These are phyloP conservation scores for Mesorhabditis sp. DNA, from an alignment of 2,888 invertebrate species.

Conservation along the genomic window DNA sequence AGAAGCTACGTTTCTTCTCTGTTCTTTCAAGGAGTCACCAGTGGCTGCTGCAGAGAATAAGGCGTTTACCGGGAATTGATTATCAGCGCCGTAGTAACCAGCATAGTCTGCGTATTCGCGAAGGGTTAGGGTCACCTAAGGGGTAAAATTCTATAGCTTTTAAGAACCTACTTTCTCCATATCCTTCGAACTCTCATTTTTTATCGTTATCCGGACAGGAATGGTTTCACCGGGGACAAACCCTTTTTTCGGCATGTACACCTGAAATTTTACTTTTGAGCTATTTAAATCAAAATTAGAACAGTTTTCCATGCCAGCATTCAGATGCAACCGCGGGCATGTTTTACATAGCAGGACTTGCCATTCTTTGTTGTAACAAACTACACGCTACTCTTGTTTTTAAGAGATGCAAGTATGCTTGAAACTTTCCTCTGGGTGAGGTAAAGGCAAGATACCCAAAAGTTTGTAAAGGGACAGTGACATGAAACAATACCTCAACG, in stretches of 20 bases:
- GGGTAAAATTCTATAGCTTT: too few relatives aligned
- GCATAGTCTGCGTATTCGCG: constrained; percentile 6
- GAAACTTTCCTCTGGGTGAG: too few relatives aligned
- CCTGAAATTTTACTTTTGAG: not conserved
- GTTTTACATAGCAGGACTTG: too few relatives aligned
- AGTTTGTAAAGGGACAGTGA: too few relatives aligned
- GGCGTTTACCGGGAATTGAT: not conserved
- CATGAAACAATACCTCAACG: not conserved
- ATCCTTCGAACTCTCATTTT: constrained; percentile 4
- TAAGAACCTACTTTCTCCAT: not conserved
- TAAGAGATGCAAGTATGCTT: too few relatives aligned
- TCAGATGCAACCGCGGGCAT: too few relatives aligned
- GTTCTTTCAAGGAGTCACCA: not conserved
- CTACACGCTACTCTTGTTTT: too few relatives aligned
- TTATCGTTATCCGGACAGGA: not conserved
- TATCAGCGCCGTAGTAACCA: not conserved
- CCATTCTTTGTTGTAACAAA: too few relatives aligned
- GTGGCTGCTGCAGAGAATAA: not conserved
- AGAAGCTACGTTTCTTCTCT: not conserved
- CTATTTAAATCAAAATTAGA: not conserved
- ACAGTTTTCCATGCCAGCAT: too few relatives aligned
- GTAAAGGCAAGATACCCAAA: too few relatives aligned
- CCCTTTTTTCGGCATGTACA: not conserved
- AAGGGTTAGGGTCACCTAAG: not conserved
- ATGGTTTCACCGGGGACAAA: not conserved